A percentile compares a stretch with the other conserved stretches of the same genome.
Conservation (phyloP, 2,797 vertebrate genomes). For the Austrolebias charrua region DNA sequence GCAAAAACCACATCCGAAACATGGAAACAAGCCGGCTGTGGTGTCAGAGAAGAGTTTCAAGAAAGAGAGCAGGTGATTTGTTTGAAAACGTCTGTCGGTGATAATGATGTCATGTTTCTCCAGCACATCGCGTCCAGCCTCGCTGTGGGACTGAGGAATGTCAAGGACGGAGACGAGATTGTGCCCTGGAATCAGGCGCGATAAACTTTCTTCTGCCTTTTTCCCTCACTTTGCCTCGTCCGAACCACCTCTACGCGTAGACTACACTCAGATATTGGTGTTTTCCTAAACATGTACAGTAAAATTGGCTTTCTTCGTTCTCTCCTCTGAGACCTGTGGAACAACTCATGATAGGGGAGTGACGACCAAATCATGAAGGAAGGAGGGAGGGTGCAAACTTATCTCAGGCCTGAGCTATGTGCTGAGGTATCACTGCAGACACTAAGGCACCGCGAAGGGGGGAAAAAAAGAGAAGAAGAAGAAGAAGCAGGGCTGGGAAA, state of each 20-base stretch:
- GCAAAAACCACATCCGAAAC: conserved; percentile 18
- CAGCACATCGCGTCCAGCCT: conserved; percentile 90
- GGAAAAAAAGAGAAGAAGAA: conserved; percentile 48
- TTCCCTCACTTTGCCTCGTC: conserved; percentile 13
- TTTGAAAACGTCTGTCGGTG: conserved; percentile 90
- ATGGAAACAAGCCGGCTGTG: conserved; percentile 15
- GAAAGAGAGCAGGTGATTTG: conserved; percentile 91
- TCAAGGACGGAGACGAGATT: conserved; percentile 96
- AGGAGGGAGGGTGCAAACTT: conserved; percentile 81
- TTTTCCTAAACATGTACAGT: not conserved
- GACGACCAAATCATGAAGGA: conserved; percentile 77
- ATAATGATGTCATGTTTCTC: conserved; percentile 96
- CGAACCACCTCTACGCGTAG: not conserved
- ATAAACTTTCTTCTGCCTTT: conserved; percentile 34
- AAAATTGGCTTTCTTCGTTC: conserved; percentile 11
- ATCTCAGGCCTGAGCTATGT: conserved; percentile 97
- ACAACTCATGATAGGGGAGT: conserved; percentile 87
- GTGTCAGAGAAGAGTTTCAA: conserved; percentile 64
- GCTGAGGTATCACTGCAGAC: conserved; percentile 96
- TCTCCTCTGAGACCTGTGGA: conserved; percentile 32
- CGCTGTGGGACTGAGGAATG: conserved; percentile 93
- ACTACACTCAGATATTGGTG: not conserved
- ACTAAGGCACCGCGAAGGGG: conserved; percentile 87
- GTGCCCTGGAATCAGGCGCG: conserved; percentile 80
- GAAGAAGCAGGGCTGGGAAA: conserved; percentile 68